Evolutionary conservation across 2,888 invertebrate genomes (phyloP).

Genomic region (Augiades crinisus): DNA sequence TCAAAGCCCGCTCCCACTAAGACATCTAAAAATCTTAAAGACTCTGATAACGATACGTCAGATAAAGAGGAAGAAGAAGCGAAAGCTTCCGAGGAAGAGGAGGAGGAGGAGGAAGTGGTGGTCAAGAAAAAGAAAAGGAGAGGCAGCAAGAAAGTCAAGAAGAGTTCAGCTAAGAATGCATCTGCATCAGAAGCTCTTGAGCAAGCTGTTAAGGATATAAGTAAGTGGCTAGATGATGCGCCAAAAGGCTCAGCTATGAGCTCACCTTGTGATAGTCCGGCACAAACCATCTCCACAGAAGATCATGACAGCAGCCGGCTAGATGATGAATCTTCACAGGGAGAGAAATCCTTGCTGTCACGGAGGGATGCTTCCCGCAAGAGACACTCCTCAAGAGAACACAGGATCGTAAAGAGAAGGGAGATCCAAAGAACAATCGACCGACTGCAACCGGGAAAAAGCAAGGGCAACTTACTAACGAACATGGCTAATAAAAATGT

Average conservation of each 20-base stretch:
- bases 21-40: conserved; percentile 28
- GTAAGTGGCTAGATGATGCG: conserved; percentile 93
- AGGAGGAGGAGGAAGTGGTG: conserved; percentile 23
- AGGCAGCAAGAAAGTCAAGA: conserved; percentile 59
- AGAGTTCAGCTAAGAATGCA: conserved; percentile 76
- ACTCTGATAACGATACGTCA: conserved; percentile 38
- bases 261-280: conserved; percentile 90
- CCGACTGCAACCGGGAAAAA: conserved; percentile 91
- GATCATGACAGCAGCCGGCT: conserved; percentile 76
- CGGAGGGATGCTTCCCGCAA: conserved; percentile 75
- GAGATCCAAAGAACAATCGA: conserved; percentile 92
- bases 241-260: conserved; percentile 88
- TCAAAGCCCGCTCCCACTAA: conserved; percentile 26
- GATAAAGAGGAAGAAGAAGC: conserved; percentile 41
- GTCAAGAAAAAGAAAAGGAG: conserved; percentile 10
- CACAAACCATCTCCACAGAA: conserved; percentile 83
- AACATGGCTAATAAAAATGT: conserved; percentile 81
- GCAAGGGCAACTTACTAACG: conserved; percentile 91
- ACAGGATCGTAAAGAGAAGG: conserved; percentile 76
- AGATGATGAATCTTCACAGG: conserved; percentile 65
- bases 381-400: conserved; percentile 65
- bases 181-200: conserved; percentile 79
- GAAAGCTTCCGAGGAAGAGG: conserved; percentile 44
- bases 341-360: conserved; percentile 53
- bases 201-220: conserved; percentile 92